Percentiles rank a stretch among this genome's conserved stretches.
Evolutionary conservation across 2,113 vertebrate species (phyloP).

Genomic region (Lynx canadensis): DNA sequence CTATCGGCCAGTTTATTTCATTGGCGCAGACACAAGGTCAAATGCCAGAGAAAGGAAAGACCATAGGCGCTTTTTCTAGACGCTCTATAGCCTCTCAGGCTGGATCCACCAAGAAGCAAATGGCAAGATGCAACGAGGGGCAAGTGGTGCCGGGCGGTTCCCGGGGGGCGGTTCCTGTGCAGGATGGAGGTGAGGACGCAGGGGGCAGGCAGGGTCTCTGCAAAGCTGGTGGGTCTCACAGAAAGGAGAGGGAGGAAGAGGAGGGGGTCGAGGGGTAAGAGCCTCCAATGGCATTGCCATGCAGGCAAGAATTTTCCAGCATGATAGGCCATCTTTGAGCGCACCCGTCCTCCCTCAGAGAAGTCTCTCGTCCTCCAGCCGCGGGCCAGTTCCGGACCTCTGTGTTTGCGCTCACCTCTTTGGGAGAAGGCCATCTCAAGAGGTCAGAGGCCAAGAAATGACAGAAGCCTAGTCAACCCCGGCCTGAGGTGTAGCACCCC

Average conservation of each 20-base stretch:
- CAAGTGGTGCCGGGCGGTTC: no score
- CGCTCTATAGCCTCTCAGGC: background rate
- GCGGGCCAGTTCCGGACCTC: background rate
- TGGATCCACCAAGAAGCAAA: background rate
- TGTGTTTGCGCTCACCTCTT: background rate
- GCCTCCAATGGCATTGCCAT: background rate
- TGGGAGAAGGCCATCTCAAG: background rate
- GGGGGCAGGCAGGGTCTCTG: background rate
- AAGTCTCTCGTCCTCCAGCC: background rate
- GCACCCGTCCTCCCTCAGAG: background rate
- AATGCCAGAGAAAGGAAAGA: background rate
- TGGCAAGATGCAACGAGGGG: background rate
- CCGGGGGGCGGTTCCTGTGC: background rate
- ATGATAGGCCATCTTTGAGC: background rate
- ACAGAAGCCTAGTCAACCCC: background rate
- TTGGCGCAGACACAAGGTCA: background rate
- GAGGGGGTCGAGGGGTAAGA: no score
- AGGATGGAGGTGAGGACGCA: background rate
- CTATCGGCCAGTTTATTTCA: background rate
- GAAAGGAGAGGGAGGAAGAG: background rate
- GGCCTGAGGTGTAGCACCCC: background rate
- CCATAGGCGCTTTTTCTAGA: background rate
- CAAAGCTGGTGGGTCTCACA: rapidly evolving
- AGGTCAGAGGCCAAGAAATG: background rate
- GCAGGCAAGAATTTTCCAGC: background rate